A percentile compares a stretch with the other conserved stretches of the same genome.
Conservation (phyloP, 2,797 vertebrate species). For the Trachurus trachurus region DNA sequence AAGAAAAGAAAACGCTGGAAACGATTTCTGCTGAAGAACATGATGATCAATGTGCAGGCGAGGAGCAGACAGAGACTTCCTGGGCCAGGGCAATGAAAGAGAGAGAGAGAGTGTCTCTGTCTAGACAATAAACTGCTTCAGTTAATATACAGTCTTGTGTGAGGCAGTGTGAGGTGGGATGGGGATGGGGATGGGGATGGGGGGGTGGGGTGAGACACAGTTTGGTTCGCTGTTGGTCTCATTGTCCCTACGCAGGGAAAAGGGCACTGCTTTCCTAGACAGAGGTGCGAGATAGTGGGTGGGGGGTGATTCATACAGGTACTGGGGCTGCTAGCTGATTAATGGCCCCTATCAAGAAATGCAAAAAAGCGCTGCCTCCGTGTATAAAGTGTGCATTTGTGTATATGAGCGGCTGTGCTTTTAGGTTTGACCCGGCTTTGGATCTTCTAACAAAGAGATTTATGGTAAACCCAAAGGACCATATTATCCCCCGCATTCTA, state of each 20-base stretch:
- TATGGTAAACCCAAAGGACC: conserved; percentile 12
- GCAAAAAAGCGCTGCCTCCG: conserved; percentile 18
- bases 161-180: conserved; percentile 20
- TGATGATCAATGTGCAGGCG: conserved; percentile 64
- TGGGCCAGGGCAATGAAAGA: conserved; percentile 49
- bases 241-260: conserved; percentile 53
- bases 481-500: conserved; percentile 18
- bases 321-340: conserved; percentile 56
- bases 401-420: conserved; percentile 12
- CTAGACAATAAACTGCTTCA: conserved; percentile 74
- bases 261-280: conserved; percentile 41
- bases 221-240: conserved; percentile 58
- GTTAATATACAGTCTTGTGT: conserved; percentile 65
- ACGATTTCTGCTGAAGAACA: conserved; percentile 38
- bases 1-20: conserved; percentile 36
- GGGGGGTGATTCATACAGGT: conserved; percentile 61
- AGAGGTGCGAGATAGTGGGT: neutral
- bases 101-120: conserved; percentile 51
- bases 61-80: conserved; percentile 48
- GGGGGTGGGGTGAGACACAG: neutral
- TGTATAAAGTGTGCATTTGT: conserved; percentile 22
- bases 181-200: neutral
- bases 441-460: conserved; percentile 1
- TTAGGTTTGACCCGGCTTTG: neutral
- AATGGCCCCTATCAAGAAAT: conserved; percentile 62